Conservation (phyloP, 1,140 invertebrate species). For the Cecropterus lyciades region DNA sequence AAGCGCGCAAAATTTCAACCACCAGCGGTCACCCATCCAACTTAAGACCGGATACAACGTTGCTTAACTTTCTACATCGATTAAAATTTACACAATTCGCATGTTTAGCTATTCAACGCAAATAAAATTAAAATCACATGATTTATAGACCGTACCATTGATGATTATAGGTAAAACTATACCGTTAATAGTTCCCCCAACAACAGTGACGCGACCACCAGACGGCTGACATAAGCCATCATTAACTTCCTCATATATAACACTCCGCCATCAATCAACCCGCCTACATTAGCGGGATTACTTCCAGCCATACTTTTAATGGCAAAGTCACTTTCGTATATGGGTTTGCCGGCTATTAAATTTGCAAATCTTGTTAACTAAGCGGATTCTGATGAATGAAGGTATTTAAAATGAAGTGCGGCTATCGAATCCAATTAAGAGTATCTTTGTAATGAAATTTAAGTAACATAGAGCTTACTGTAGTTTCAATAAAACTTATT, state of each 20-base stretch:
- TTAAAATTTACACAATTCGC: too few species aligned
- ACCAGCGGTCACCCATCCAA: too few species aligned
- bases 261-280: constrained; percentile 12
- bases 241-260: constrained; percentile 2
- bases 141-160: too few species aligned
- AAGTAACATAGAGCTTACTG: too few species aligned
- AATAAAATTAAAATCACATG: too few species aligned
- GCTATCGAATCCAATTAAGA: too few species aligned
- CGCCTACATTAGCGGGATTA: constrained; percentile 10
- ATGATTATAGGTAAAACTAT: neutral
- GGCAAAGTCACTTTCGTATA: neutral
- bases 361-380: neutral
- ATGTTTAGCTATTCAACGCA: too few species aligned
- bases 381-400: neutral
- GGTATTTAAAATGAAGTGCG: neutral
- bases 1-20: too few species aligned
- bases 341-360: neutral
- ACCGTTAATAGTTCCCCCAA: neutral
- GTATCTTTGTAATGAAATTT: too few species aligned
- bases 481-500: too few species aligned
- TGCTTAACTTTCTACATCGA: too few species aligned
- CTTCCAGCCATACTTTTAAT: constrained; percentile 9
- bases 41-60: too few species aligned
- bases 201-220: neutral
- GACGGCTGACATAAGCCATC: neutral